Percentiles rank a stretch among this genome's conserved stretches.
Conservation (phyloP, 2,113 vertebrate species). For the Tenebrosternarchus preto region DNA sequence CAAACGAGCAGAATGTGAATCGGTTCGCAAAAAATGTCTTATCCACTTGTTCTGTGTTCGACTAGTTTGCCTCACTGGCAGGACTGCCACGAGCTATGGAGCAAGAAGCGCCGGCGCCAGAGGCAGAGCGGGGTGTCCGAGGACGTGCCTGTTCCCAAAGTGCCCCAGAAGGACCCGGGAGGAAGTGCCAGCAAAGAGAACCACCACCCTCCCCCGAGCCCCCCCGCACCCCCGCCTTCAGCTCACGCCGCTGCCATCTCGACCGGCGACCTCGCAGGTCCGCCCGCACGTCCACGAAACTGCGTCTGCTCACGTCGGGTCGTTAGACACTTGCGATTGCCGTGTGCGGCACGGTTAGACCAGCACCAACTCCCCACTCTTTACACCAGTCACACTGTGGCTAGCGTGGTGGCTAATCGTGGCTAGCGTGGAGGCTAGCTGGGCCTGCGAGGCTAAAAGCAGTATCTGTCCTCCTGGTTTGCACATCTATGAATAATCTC, state of each 20-base stretch:
- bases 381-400: too few relatives aligned
- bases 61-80: slow-evolving; percentile 93
- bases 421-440: too few relatives aligned
- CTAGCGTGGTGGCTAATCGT: too few relatives aligned
- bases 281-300: not conserved
- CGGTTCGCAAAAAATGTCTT: not conserved
- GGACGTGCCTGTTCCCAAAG: slow-evolving; percentile 86
- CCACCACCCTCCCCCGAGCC: slow-evolving; percentile 79
- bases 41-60: not conserved
- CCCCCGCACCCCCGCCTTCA: slow-evolving; percentile 72
- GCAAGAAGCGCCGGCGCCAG: slow-evolving; percentile 91
- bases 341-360: too few relatives aligned
- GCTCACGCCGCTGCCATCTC: slow-evolving; percentile 62
- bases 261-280: slow-evolving; percentile 72
- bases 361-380: too few relatives aligned
- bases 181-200: slow-evolving; percentile 83
- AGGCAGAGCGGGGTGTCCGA: slow-evolving; percentile 87
- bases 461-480: too few relatives aligned
- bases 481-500: too few relatives aligned
- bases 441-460: too few relatives aligned
- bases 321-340: too few relatives aligned
- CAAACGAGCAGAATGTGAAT: not conserved
- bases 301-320: not conserved
- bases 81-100: slow-evolving; percentile 98
- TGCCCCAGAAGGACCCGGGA: slow-evolving; percentile 85